Percentiles rank a stretch among this genome's conserved stretches.
Conservation (phyloP, 1,140 invertebrate genomes). For the Sinella curviseta region DNA sequence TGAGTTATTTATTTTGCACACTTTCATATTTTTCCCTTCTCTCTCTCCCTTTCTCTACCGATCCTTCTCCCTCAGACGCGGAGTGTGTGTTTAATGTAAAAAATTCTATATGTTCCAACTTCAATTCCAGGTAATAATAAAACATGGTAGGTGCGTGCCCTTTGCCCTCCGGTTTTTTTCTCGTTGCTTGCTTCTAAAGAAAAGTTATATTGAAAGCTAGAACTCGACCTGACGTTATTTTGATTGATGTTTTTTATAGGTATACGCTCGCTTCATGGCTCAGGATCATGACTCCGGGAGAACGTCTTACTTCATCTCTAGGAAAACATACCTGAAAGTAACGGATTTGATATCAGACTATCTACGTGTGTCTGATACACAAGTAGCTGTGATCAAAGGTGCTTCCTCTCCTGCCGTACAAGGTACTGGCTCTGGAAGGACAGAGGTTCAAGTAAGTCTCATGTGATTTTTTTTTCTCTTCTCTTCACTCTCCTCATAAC, state of each 20-base stretch:
- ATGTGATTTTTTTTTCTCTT: slow-evolving; percentile 1
- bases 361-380: slow-evolving; percentile 81
- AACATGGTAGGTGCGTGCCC: background rate
- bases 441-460: slow-evolving; percentile 79
- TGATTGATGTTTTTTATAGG: slow-evolving; percentile 51
- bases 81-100: too few relatives aligned
- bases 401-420: slow-evolving; percentile 71
- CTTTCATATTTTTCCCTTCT: background rate
- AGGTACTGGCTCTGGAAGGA: slow-evolving; percentile 81
- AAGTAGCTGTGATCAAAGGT: slow-evolving; percentile 75
- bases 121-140: background rate
- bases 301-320: slow-evolving; percentile 83
- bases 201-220: background rate
- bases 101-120: too few relatives aligned
- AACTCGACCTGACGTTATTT: background rate
- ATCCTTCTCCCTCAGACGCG: too few relatives aligned
- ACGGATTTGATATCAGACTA: slow-evolving; percentile 85
- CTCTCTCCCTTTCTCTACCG: too few relatives aligned
- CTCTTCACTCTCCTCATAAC: background rate
- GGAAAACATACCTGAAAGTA: slow-evolving; percentile 80
- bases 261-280: slow-evolving; percentile 84
- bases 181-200: background rate
- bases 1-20: slow-evolving; percentile 13
- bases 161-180: background rate
- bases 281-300: slow-evolving; percentile 88